Evolutionary conservation across 2,888 invertebrate genomes (phyloP), one percentile per base, ranked within the genome.

Genomic region (Plemyria rubiginata): DNA sequence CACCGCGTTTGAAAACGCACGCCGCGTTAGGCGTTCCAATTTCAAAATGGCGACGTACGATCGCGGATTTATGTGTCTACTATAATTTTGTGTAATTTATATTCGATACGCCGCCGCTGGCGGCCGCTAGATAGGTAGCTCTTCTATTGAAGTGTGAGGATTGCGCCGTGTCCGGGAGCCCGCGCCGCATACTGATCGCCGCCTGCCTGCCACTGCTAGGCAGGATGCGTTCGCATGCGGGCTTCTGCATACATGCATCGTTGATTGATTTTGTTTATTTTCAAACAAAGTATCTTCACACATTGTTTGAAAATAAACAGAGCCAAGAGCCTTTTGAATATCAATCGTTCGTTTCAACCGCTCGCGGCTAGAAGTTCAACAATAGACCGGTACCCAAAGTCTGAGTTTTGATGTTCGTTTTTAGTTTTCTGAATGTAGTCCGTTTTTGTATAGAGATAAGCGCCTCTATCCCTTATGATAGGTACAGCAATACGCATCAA

Each of bases 1-100:
- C 82, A 82, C 85, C 79, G 75, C 68, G 77, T 74, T 60, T 50
- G n/a, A 53, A 80, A 83, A 81, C 82, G 78, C 81, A 76, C 76
- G 76, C 79, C 76, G 70, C 62, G 52, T 56, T 60, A 67, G 68
- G 69, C 64, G 77, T 76, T 82, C 66, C 70, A 74, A 79, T 79
- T 79, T 78, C 79, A 82, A 84, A 81, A 85, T 83, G 84, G 82
- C 85, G 81, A 75, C 79, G 71, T 59, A 70, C 71, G 67, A 73
- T 75, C 73, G 73, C 82, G 74, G 83, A 84, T 81, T 84, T 82
- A 84, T 85, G 81, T 82, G 82, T 80, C 82, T 84, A 78, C 83
- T 83, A 85, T 84, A 84, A 85, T 84, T 84, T 89, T 78, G 84
- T 86, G 84, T 88, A 88, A 88, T 92, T 90, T 90, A 90, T 90